These are phyloP conservation scores for Clarias platycephalus DNA, from an alignment of 2,797 vertebrate species.

Conservation along the genomic window DNA sequence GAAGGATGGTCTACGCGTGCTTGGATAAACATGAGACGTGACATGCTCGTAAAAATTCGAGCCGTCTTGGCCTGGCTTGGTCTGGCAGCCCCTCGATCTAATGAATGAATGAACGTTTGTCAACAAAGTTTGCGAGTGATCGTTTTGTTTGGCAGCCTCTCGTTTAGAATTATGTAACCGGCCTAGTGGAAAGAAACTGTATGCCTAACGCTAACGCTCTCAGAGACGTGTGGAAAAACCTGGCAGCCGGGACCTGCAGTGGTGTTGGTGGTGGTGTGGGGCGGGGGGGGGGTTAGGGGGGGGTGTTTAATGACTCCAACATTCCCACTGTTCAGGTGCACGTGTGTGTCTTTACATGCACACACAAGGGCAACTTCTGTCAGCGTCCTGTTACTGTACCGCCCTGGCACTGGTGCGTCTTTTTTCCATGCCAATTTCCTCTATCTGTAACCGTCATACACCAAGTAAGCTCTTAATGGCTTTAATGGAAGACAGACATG, in stretches of 20 bases:
- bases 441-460: neutral
- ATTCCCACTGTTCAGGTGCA: constrained; percentile 66
- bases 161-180: constrained; percentile 37
- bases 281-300: too few species aligned
- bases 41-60: neutral
- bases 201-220: neutral
- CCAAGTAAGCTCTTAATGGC: neutral
- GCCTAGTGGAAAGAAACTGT: constrained; percentile 43
- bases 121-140: constrained; percentile 5
- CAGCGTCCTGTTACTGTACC: constrained; percentile 60
- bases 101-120: neutral
- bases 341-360: constrained; percentile 20
- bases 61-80: neutral
- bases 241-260: constrained; percentile 35
- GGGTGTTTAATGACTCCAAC: constrained; percentile 50
- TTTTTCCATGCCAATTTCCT: constrained; percentile 38
- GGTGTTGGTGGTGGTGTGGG: too few species aligned
- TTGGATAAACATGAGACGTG: neutral
- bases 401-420: constrained; percentile 32
- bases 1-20: neutral
- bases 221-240: constrained; percentile 47
- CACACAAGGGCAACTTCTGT: neutral
- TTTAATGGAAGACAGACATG: constrained; percentile 68
- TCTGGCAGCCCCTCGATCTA: neutral
- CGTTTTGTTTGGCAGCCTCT: neutral